Evolutionary conservation across 2,888 invertebrate genomes (phyloP), one percentile per base, ranked within the genome.

Genomic region (Neuroscelio doddi): DNA sequence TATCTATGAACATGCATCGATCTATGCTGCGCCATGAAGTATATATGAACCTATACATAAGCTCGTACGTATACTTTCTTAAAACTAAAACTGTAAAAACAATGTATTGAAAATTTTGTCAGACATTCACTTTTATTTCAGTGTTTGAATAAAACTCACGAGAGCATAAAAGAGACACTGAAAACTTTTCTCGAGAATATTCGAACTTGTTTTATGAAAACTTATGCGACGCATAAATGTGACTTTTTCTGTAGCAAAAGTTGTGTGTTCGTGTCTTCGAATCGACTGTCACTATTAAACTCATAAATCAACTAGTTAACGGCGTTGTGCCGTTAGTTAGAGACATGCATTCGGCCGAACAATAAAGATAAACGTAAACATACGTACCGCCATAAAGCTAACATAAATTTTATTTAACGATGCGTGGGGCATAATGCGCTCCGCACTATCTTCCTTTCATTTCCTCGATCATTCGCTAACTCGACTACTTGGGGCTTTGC

Each of bases 361-460:
- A 69, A 73, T 76, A 76, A 75, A 75, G 76, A 74, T 77, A 70
- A 73, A 71, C 73, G 71, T 70, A 69, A 67, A 67, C 66, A 66
- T 56, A 62, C 58, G 68, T 68, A 64, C 53, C 39, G 52, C 57
- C 61, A 63, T 68, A 69, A 68, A 69, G 53, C 58, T 64, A 70
- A 69, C 71, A 74, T 77, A 76, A 78, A 78, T 74, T 76, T 70
- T 50, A 68, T 72, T 76, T 75, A 76, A 78, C 71, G 76, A 77
- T 65, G 68, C 71, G 70, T 70, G 70, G 69, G 71, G 63, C 70
- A 68, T 69, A 68, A 69, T 68, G 67, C 65, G 61, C 63, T 59
- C 56, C 45, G 51, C 67, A 61, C 56, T 65, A 65, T 65, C 61
- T 61, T 61, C 47, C 63, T 52, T 50, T 56, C 64, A 45, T 55